A percentile compares a stretch with the other conserved stretches of the same genome.
These are phyloP conservation scores for Zygaena filipendulae DNA, from an alignment of 2,888 invertebrate genomes.

Conservation along the genomic window DNA sequence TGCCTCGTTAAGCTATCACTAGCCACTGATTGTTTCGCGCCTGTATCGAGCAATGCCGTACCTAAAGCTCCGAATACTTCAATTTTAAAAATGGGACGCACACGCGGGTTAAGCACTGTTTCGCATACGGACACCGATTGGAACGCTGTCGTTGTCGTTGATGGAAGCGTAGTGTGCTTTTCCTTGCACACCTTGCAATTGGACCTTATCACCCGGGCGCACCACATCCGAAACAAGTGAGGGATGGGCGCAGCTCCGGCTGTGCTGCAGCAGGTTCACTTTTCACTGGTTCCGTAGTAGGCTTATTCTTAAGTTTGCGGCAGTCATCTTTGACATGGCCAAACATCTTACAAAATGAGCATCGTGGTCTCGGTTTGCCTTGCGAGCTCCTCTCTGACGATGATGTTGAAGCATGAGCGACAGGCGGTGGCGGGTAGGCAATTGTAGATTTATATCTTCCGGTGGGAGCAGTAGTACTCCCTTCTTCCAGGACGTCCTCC, in stretches of 20 bases:
- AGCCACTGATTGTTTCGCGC: neutral
- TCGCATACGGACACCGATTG: conserved; percentile 1
- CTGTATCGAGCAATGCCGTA: conserved; percentile 1
- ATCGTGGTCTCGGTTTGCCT: neutral
- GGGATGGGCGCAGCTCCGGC: conserved; percentile 5
- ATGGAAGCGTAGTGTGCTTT: neutral
- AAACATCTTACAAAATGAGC: conserved; percentile 1
- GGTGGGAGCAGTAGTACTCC: neutral
- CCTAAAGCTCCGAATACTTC: conserved; percentile 1
- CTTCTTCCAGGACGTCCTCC: conserved; percentile 9
- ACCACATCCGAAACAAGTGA: neutral
- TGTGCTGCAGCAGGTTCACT: neutral
- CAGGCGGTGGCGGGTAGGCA: too few relatives aligned
- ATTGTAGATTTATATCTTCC: neutral
- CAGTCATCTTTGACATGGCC: conserved; percentile 2
- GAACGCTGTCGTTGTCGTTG: neutral
- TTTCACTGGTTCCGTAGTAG: neutral
- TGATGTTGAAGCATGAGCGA: conserved; percentile 3
- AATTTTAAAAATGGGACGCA: conserved; percentile 1
- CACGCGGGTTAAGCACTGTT: neutral
- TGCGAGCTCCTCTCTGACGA: conserved; percentile 3
- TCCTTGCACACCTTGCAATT: conserved; percentile 1
- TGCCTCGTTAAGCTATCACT: neutral
- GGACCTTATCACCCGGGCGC: conserved; percentile 1
- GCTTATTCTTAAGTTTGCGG: neutral